Evolutionary conservation across 2,113 vertebrate genomes (phyloP), one percentile per base, ranked within the genome.

Genomic region (Anseranas semipalmata): DNA sequence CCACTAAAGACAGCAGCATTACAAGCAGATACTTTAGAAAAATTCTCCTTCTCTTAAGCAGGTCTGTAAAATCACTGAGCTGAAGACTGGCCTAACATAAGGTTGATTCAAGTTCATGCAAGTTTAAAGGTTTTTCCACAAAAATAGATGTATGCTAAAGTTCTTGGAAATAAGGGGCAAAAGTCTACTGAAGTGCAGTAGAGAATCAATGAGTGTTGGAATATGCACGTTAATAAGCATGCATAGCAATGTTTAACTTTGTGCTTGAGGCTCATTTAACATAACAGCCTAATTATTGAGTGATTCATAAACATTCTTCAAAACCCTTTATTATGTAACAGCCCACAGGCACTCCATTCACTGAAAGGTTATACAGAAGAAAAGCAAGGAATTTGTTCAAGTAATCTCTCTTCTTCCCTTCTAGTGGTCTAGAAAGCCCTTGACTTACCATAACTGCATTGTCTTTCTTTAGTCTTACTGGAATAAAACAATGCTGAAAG

Each of bases 361-460:
- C 9, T 45, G 39, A 85, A 65, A 60, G 65, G 22, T 24, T 62
- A 62, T 41, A 15, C 13, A 73, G 43, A 85, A 77, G 75, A 52
- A 90, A 17, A 1, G 1, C 39, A 83, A 65, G 2, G 78, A 83
- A 63, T 21, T 65, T 95, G 59, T 89, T 80, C 52, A 96, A 87
- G 19, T 65, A 71, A 32, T 76, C 43, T 87, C 52, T 87, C 46
- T 68, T 53, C 45, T 70, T 79, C 6, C 14, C 48, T 12, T 8
- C 71, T 32, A 24, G 6, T 43, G 8, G 6, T 72, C 68, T 68
- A 79, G 43, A 95, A 84, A 87, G 22, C 50, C 15, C 16, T 85
- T 67, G 63, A 97, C 98, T 98, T 89, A 98, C 98, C 98, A 70
- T 98, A 55, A 89, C 48, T 97, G 78, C 98, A 98, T 6, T 21